Evolutionary conservation across 2,113 vertebrate species (phyloP).

Genomic region (Notiomystis cincta): DNA sequence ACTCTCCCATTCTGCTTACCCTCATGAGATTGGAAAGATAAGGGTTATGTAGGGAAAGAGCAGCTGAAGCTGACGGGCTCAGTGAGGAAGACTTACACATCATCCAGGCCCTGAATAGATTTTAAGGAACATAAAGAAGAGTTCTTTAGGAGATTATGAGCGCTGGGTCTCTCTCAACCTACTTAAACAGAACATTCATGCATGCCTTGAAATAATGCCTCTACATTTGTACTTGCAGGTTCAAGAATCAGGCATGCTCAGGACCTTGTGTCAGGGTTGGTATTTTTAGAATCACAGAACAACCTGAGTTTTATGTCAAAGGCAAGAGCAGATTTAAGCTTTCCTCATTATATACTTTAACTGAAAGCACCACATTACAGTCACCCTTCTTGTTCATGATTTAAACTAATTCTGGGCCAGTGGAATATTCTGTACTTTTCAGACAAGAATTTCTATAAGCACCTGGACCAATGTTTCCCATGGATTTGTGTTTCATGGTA

Average conservation of each 20-base stretch:
- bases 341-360: background rate
- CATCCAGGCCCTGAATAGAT: background rate
- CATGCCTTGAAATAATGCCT: background rate
- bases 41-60: background rate
- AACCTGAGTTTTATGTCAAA: background rate
- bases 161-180: background rate
- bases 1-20: background rate
- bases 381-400: background rate
- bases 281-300: background rate
- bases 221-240: background rate
- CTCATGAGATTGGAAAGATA: background rate
- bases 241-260: background rate
- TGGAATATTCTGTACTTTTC: background rate
- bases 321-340: background rate
- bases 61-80: background rate
- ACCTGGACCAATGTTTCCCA: background rate
- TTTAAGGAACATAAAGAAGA: background rate
- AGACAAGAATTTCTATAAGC: background rate
- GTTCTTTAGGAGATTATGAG: background rate
- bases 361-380: background rate
- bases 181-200: background rate
- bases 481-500: background rate
- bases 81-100: background rate
- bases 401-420: background rate
- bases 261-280: background rate